Evolutionary conservation across 2,113 vertebrate species (phyloP).

Genomic region (Nycticryphes semicollaris): DNA sequence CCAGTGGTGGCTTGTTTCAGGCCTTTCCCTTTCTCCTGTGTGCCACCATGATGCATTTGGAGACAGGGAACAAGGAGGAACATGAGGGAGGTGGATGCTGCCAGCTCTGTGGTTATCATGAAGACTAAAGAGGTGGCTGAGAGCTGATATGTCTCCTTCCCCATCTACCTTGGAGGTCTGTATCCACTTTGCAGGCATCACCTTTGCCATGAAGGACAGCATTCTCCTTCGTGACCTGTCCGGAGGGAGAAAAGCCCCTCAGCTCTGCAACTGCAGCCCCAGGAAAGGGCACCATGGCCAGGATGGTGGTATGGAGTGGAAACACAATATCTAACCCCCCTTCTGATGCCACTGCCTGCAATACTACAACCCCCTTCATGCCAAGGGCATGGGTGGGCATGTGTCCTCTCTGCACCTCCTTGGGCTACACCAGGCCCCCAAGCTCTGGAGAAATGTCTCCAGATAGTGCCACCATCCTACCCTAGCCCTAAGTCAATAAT

Average conservation of each 20-base stretch:
- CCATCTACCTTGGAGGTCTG: neutral
- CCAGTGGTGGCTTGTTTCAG: rapidly evolving
- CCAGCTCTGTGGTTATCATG: neutral
- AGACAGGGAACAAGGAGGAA: neutral
- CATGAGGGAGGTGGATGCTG: neutral
- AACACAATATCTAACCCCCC: rapidly evolving
- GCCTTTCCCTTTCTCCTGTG: neutral
- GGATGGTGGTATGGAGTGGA: rapidly evolving
- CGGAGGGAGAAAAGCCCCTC: neutral
- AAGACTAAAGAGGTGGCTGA: neutral
- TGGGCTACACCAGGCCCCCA: neutral
- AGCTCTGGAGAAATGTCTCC: neutral
- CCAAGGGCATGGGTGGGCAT: neutral
- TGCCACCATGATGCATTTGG: neutral
- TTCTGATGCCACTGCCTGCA: neutral
- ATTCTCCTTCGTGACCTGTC: neutral
- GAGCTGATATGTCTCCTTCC: neutral
- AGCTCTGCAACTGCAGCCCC: neutral
- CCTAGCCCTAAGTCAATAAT: neutral
- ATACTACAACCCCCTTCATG: neutral
- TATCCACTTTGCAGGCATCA: rapidly evolving
- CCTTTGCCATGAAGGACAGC: neutral
- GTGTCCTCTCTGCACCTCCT: neutral
- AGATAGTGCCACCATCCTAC: neutral
- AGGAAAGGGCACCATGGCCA: rapidly evolving